Evolutionary conservation across 2,797 vertebrate species (phyloP).

Genomic region (Phoeniculus purpureus): DNA sequence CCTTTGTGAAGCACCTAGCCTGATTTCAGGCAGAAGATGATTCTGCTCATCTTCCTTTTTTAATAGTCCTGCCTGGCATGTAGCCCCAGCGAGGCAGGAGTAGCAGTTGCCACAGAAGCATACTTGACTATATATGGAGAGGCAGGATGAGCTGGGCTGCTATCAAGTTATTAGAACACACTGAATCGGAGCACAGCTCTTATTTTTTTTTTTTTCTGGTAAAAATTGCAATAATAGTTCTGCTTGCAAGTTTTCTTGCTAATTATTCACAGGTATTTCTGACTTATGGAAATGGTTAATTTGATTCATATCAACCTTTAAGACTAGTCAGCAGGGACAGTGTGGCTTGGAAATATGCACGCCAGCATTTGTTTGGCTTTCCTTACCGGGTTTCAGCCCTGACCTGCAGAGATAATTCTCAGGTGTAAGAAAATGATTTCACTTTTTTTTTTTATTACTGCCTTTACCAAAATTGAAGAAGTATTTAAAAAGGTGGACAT

Average conservation of each 20-base stretch:
- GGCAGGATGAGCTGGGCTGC: neutral
- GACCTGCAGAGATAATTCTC: neutral
- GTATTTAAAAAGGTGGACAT: neutral
- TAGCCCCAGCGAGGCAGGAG: neutral
- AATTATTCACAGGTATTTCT: neutral
- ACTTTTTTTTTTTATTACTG: neutral
- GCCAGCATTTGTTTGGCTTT: neutral
- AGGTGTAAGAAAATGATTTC: neutral
- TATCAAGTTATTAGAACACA: neutral
- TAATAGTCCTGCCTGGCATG: conserved; percentile 5
- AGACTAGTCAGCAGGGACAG: neutral
- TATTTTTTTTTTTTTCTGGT: neutral
- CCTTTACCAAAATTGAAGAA: neutral
- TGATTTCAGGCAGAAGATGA: neutral
- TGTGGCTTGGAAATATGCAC: neutral
- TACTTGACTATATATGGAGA: conserved; percentile 66
- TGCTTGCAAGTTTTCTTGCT: neutral
- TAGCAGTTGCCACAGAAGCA: neutral
- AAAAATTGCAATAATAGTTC: neutral
- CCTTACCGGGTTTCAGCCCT: neutral
- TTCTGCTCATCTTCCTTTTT: neutral
- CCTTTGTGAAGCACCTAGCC: neutral
- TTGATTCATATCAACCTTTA: neutral
- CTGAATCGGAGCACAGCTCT: neutral
- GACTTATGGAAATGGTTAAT: neutral